These are phyloP conservation scores for Corythoichthys haematopterus DNA, from an alignment of 2,113 vertebrate genomes.

Conservation along the genomic window DNA sequence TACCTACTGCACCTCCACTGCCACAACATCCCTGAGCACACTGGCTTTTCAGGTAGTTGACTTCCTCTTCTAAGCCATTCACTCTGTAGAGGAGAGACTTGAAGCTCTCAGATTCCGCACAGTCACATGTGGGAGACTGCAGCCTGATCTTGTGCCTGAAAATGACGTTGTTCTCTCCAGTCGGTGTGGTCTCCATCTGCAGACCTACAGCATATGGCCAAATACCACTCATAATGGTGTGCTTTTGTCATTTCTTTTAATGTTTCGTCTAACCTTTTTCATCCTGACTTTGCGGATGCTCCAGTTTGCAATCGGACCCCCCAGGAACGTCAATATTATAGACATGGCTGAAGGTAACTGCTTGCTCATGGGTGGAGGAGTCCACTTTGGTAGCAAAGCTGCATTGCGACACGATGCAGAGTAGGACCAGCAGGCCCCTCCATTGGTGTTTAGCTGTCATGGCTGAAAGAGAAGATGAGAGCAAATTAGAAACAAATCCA, in stretches of 20 bases:
- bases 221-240: neutral
- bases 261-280: slow-evolving; percentile 42
- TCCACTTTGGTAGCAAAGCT: slow-evolving; percentile 44
- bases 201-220: slow-evolving; percentile 30
- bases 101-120: slow-evolving; percentile 68
- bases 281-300: slow-evolving; percentile 58
- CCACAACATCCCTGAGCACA: slow-evolving; percentile 77
- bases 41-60: slow-evolving; percentile 75
- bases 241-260: neutral
- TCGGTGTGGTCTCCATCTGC: slow-evolving; percentile 46
- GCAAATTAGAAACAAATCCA: neutral
- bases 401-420: slow-evolving; percentile 43
- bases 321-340: slow-evolving; percentile 78
- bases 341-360: slow-evolving; percentile 81
- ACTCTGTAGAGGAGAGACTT: slow-evolving; percentile 77
- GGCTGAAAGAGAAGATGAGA: slow-evolving; percentile 39
- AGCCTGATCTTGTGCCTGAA: slow-evolving; percentile 83
- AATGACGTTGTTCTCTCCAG: slow-evolving; percentile 78
- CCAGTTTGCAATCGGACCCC: slow-evolving; percentile 70
- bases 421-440: slow-evolving; percentile 51
- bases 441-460: slow-evolving; percentile 51
- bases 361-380: slow-evolving; percentile 47
- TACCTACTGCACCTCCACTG: slow-evolving; percentile 61
- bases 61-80: slow-evolving; percentile 81
- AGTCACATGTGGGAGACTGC: slow-evolving; percentile 71